These are phyloP conservation scores for Seira musarum DNA, from an alignment of 2,888 invertebrate species.

Conservation along the genomic window DNA sequence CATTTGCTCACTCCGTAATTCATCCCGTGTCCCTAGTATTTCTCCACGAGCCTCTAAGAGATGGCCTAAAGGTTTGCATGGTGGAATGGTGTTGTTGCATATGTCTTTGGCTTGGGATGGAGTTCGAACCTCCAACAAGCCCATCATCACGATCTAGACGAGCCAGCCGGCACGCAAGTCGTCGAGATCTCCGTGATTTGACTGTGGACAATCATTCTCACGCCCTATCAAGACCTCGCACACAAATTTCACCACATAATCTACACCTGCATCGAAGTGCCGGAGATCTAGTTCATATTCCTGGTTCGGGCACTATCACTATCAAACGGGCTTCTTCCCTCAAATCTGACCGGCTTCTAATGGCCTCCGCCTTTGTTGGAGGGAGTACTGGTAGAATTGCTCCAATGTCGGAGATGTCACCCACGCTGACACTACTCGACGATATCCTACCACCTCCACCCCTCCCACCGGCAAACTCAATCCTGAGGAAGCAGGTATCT, in stretches of 20 bases:
- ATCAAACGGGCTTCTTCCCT: constrained; percentile 67
- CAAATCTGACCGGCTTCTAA: constrained; percentile 65
- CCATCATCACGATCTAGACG: constrained; percentile 45
- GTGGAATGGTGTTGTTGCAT: constrained; percentile 79
- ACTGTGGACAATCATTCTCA: constrained; percentile 61
- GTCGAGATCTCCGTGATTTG: constrained; percentile 60
- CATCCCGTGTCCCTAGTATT: constrained; percentile 87
- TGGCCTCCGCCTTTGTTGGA: constrained; percentile 57
- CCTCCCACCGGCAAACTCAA: constrained; percentile 63
- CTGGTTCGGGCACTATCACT: constrained; percentile 61
- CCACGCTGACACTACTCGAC: constrained; percentile 62
- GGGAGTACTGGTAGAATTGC: constrained; percentile 63
- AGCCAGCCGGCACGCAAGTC: constrained; percentile 45
- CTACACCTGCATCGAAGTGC: constrained; percentile 57
- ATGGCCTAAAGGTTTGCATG: constrained; percentile 66
- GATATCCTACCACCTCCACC: constrained; percentile 64
- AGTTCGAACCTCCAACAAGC: constrained; percentile 63
- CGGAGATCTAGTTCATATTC: constrained; percentile 60
- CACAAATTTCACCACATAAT: constrained; percentile 55
- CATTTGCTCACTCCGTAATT: constrained; percentile 89
- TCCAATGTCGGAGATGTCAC: constrained; percentile 56
- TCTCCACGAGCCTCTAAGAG: constrained; percentile 75
- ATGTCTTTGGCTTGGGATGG: constrained; percentile 72
- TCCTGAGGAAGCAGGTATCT: constrained; percentile 68
- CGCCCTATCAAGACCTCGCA: constrained; percentile 58